Evolutionary conservation across 2,888 invertebrate genomes (phyloP).

Genomic region (Aleiodes leptofemur): DNA sequence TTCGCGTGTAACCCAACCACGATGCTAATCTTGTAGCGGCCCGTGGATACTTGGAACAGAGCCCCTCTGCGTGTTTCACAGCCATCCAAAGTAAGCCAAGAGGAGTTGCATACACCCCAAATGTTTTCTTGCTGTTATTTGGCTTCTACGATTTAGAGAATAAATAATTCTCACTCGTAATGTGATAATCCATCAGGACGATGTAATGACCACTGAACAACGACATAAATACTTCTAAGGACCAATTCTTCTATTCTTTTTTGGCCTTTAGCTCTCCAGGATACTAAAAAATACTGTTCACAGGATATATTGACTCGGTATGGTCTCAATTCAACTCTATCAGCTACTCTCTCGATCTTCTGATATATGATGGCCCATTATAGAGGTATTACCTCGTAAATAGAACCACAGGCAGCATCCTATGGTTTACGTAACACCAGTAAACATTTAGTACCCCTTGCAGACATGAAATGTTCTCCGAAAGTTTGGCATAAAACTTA

Average conservation of each 20-base stretch:
- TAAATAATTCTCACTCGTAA: not conserved
- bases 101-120: not conserved
- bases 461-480: constrained; percentile 61
- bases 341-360: constrained; percentile 49
- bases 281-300: not conserved
- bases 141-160: not conserved
- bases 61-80: constrained; percentile 59
- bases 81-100: constrained; percentile 53
- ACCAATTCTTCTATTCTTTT: constrained; percentile 4
- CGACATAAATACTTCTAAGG: constrained; percentile 21
- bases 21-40: constrained; percentile 71
- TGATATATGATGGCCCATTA: constrained; percentile 58
- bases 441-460: constrained; percentile 67
- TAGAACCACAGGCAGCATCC: constrained; percentile 52
- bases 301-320: constrained; percentile 41
- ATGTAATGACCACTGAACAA: too few relatives aligned
- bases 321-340: constrained; percentile 11
- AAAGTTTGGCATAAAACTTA: constrained; percentile 1
- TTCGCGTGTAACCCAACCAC: constrained; percentile 69
- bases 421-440: constrained; percentile 58
- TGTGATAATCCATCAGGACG: too few relatives aligned
- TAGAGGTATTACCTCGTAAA: constrained; percentile 56
- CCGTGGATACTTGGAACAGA: constrained; percentile 65
- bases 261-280: constrained; percentile 4
- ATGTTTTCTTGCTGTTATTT: constrained; percentile 27